These are phyloP conservation scores for Trachymyrmex cornetzi DNA, from an alignment of 1,140 invertebrate genomes.

Conservation along the genomic window DNA sequence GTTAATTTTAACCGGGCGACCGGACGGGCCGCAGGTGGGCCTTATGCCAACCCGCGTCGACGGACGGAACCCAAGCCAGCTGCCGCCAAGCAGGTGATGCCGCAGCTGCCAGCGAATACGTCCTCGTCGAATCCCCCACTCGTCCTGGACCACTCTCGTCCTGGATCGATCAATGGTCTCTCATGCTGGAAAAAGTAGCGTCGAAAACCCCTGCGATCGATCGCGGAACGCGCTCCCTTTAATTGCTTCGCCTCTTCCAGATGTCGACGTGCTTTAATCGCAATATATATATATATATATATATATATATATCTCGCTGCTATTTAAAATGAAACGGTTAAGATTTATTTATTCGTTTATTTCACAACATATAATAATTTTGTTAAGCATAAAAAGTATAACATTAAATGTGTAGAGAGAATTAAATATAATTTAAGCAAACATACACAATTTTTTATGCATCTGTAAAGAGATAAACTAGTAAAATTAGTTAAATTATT, in stretches of 20 bases:
- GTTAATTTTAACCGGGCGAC: slow-evolving; percentile 65
- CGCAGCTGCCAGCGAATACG: slow-evolving; percentile 77
- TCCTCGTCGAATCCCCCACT: slow-evolving; percentile 49
- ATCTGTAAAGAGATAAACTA: neutral
- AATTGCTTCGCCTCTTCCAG: slow-evolving; percentile 34
- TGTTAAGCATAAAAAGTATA: neutral
- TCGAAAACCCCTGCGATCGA: slow-evolving; percentile 39
- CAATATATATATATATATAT: neutral
- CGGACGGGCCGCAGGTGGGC: slow-evolving; percentile 31
- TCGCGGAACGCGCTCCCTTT: slow-evolving; percentile 38
- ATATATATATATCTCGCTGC: no score
- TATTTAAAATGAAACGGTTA: neutral
- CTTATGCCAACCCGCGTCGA: slow-evolving; percentile 11
- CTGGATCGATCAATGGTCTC: slow-evolving; percentile 34
- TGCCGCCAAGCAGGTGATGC: slow-evolving; percentile 81
- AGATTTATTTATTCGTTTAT: no score
- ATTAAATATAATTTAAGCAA: neutral
- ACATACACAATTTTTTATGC: neutral
- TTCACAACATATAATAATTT: neutral
- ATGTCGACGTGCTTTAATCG: slow-evolving; percentile 7
- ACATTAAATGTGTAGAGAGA: neutral
- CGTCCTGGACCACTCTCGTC: slow-evolving; percentile 54
- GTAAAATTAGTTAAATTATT: neutral
- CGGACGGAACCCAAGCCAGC: slow-evolving; percentile 60
- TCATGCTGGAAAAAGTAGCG: slow-evolving; percentile 22